Percentiles rank a stretch among this genome's conserved stretches.
phyloP scores from a whole-genome alignment of 2,888 invertebrate genomes.

The Electrophaes corylata region DNA sequence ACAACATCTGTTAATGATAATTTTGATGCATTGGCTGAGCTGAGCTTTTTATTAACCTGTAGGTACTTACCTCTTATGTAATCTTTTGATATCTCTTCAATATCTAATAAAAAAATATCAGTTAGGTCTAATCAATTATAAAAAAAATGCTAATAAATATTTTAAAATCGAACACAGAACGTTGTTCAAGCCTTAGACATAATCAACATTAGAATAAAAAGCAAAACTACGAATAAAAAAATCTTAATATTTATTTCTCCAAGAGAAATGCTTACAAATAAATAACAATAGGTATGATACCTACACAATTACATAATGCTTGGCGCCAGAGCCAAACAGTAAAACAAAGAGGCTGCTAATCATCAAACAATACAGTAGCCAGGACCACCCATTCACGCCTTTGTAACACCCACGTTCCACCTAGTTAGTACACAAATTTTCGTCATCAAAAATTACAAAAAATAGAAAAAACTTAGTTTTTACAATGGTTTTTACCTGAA shows the following conservation, averaged over 20 bases:
- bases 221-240: too few species aligned
- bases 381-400: slow-evolving; percentile 39
- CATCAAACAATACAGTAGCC: slow-evolving; percentile 23
- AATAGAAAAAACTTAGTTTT: slow-evolving; percentile 41
- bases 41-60: background rate
- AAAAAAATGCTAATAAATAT: too few species aligned
- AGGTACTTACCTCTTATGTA: too few species aligned
- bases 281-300: background rate
- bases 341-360: slow-evolving; percentile 32
- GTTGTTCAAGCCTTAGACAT: too few species aligned
- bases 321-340: slow-evolving; percentile 27
- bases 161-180: too few species aligned
- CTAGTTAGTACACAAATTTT: slow-evolving; percentile 37
- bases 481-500: slow-evolving; percentile 70
- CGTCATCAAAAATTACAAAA: slow-evolving; percentile 40
- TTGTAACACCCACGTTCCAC: slow-evolving; percentile 25
- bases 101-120: too few species aligned
- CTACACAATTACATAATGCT: slow-evolving; percentile 16
- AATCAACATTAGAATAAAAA: too few species aligned
- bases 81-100: too few species aligned
- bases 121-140: too few species aligned
- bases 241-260: too few species aligned
- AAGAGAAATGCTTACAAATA: background rate
- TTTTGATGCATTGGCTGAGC: background rate
- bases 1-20: background rate